Evolutionary conservation across 2,797 vertebrate species (phyloP).

Genomic region (Syngnathus acus): DNA sequence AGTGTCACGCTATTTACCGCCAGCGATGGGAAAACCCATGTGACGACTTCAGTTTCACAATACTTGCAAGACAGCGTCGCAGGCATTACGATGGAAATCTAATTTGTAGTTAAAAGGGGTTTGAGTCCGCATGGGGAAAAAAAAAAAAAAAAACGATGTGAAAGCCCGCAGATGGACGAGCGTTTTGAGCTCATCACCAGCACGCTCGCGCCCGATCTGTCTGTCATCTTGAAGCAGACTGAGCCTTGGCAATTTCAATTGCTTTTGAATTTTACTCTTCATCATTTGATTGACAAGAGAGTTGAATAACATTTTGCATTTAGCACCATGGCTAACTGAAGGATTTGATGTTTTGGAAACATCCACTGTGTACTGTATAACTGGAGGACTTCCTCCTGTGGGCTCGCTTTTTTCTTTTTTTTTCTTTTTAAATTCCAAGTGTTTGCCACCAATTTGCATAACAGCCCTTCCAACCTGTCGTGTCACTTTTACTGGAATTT

Average conservation of each 20-base stretch:
- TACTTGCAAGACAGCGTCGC: background rate
- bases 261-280: background rate
- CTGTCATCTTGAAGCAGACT: background rate
- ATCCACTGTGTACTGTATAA: too few relatives aligned
- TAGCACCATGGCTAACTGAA: background rate
- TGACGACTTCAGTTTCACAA: background rate
- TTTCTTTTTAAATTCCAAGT: too few relatives aligned
- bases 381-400: too few relatives aligned
- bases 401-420: too few relatives aligned
- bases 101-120: background rate
- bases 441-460: background rate
- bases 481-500: background rate
- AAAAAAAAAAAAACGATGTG: background rate
- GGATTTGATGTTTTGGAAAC: background rate
- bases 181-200: background rate
- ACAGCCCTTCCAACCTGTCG: background rate
- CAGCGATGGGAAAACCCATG: background rate
- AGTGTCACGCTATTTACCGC: background rate
- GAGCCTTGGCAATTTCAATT: background rate
- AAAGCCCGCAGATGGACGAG: slow-evolving; percentile 2
- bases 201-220: background rate
- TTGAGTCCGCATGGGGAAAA: background rate
- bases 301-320: background rate
- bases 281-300: background rate
- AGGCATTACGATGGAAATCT: background rate